Evolutionary conservation across 2,113 vertebrate genomes (phyloP), one percentile per base, ranked within the genome.

Genomic region (Clarias magur): DNA sequence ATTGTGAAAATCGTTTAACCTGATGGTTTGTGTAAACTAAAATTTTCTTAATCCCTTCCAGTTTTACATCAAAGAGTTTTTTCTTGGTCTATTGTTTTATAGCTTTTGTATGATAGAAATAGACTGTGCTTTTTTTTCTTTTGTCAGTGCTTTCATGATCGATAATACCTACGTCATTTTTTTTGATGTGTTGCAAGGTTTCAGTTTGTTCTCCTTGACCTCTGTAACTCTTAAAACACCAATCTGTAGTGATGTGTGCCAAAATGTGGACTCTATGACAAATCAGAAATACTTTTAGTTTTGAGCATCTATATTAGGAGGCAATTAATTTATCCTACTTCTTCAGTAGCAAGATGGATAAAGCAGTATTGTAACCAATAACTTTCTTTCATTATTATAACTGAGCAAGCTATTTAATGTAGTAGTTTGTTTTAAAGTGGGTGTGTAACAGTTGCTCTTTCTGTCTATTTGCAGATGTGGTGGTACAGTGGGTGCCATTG

Each of bases 401-500:
- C 27, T 16, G 15, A 27, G 21, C 11, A 42, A 73, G 19, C 34
- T 21, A 23, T 38, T 54, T 8, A n/a, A 60, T 34, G 16, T 13
- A 57, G 7, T 62, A 48, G 7, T 0, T 79, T 17, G 19, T 67
- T 30, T 1, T 16, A 3, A n/a, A 68, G 42, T 57, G 27, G 11
- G 8, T 0, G 15, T 54, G 0, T 56, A 25, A 38, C 13, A 5
- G 12, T 10, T 30, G 59, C 63, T 73, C 13, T 59, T 67, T 89
- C 91, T 68, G 0, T 87, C 80, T 67, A 11, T 87, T 87, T 91
- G 5, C 94, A 99, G 98, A 90, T 99, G 98, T 23, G 98, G 98
- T 85, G 98, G 98, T 87, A 99, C 98, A 0, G 96, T 99, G 85
- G 98, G 98, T 82, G 98, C 98, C 92, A 97, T 99, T 82, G 94